phyloP scores from a whole-genome alignment of 2,113 vertebrate genomes.

The Anoura caudifer region DNA sequence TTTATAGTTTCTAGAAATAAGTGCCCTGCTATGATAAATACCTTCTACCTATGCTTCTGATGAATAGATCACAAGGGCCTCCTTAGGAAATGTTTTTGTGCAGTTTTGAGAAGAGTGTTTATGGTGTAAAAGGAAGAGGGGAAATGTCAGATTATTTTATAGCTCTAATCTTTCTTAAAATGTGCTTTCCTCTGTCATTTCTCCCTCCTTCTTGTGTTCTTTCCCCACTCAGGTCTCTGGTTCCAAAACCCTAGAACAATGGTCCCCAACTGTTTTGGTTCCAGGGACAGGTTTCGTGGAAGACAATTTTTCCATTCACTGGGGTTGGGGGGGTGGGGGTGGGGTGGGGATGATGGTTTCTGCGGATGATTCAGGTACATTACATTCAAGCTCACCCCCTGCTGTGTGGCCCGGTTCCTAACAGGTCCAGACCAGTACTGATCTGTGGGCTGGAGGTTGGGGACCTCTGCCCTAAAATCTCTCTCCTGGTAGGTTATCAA shows the following conservation, averaged over 20 bases:
- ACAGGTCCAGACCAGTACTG: too few relatives aligned
- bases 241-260: neutral
- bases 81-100: neutral
- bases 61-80: neutral
- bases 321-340: too few relatives aligned
- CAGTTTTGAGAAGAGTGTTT: neutral
- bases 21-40: neutral
- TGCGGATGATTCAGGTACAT: too few relatives aligned
- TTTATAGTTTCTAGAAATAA: constrained; percentile 31
- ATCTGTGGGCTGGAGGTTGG: too few relatives aligned
- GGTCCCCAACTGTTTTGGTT: too few relatives aligned
- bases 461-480: neutral
- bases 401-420: too few relatives aligned
- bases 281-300: too few relatives aligned
- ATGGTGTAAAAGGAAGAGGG: neutral
- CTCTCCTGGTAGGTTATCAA: neutral
- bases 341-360: too few relatives aligned
- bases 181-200: neutral
- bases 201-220: neutral
- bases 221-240: neutral
- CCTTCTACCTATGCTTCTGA: neutral
- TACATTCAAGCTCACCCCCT: too few relatives aligned
- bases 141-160: neutral
- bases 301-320: too few relatives aligned
- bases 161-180: neutral